phyloP scores from a whole-genome alignment of 2,797 vertebrate species.

The Halcyon badia region DNA sequence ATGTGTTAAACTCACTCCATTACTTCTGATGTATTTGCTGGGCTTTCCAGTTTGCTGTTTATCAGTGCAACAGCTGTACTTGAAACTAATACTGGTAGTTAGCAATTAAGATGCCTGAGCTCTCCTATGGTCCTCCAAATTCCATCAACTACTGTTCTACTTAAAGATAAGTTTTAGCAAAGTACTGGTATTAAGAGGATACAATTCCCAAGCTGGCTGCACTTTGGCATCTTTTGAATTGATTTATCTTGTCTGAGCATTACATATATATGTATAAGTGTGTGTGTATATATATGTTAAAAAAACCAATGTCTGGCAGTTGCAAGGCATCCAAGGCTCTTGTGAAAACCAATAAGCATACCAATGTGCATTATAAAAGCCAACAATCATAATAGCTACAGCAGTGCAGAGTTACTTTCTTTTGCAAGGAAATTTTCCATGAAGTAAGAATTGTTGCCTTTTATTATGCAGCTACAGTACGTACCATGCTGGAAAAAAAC shows the following conservation, averaged over 20 bases:
- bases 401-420: not conserved
- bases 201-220: not conserved
- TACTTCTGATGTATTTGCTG: not conserved
- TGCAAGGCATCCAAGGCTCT: not conserved
- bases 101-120: not conserved
- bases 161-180: not conserved
- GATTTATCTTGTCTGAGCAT: not conserved
- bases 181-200: not conserved
- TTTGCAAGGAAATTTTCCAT: slow-evolving; percentile 16
- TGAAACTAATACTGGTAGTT: not conserved
- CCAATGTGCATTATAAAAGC: not conserved
- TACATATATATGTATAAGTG: not conserved
- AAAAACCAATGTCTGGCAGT: not conserved
- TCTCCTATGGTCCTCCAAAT: not conserved
- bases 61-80: not conserved
- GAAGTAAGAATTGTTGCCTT: slow-evolving; percentile 16
- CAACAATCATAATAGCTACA: slow-evolving; percentile 23
- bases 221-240: not conserved
- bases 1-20: not conserved
- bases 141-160: not conserved
- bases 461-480: slow-evolving; percentile 44
- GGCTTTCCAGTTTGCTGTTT: not conserved
- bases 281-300: not conserved
- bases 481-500: slow-evolving; percentile 5
- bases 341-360: not conserved